Base-by-base conservation (phyloP, 2,113 vertebrate species). In the Chunga burmeisteri region DNA sequence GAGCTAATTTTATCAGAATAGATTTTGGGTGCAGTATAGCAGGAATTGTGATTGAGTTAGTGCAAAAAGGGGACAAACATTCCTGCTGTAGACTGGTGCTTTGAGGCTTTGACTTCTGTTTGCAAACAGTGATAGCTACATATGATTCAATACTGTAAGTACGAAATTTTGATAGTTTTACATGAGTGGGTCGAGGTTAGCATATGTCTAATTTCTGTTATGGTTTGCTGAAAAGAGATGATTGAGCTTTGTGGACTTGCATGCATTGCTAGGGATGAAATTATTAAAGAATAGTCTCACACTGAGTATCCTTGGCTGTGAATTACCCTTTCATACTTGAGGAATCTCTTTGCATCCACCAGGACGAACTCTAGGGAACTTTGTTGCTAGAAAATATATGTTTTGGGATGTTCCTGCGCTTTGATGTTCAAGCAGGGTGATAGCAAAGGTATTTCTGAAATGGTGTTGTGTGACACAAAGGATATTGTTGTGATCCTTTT, bases 1-100 rank as follows among this genome's bases (percentile, higher is more conserved):
- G 81, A 67, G 86, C 78, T 98, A 97, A 96, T 97, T 96, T 96
- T 97, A 96, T 97, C 81, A 81, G 77, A 74, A 95, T 95, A 66
- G 96, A 95, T 96, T 90, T 89, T 87, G 50, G 53, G 93, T 86
- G 73, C 0, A 2, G 19, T 50, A 3, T 49, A 72, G 77, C 40
- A 83, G 84, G 80, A 94, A 42, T 36, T 66, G 74, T 61, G 90
- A 92, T 89, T 75, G 47, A 95, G 80, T 86, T 93, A 21, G 70
- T 49, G 70, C 30, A 46, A 80, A 87, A 82, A 96, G 62, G 36
- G 55, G 50, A 68, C 47, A 87, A 49, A 89, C 0, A 2, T 88
- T 91, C 67, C 62, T 75, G 22, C 53, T 72, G 52, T 29, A 11
- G 42, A 4, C 23, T 46, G 13, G 4, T 47, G 21, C 61, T 73